phyloP scores from a whole-genome alignment of 1,140 invertebrate species.

The Arion vulgaris region DNA sequence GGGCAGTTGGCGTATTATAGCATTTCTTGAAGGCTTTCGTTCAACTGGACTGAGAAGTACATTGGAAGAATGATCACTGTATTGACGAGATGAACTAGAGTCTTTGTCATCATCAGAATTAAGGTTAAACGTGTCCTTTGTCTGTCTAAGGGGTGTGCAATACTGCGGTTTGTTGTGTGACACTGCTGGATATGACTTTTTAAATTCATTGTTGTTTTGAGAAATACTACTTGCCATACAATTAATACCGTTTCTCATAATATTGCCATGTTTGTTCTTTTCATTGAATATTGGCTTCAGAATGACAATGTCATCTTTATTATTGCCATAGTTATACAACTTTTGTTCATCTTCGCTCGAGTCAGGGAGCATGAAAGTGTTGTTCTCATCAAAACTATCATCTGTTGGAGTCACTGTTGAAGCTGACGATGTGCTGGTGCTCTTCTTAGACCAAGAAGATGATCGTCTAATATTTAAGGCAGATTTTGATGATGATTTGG shows the following conservation, averaged over 20 bases:
- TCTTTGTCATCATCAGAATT: constrained; percentile 63
- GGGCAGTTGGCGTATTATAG: constrained; percentile 57
- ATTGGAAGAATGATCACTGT: constrained; percentile 64
- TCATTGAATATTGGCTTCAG: not conserved
- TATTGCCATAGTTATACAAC: not conserved
- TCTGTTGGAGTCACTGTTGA: not conserved
- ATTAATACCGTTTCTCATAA: not conserved
- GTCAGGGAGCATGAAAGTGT: constrained; percentile 60
- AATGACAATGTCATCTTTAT: not conserved
- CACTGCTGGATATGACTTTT: constrained; percentile 33
- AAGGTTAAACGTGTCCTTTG: constrained; percentile 24
- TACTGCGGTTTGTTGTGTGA: not conserved
- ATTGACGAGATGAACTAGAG: constrained; percentile 57
- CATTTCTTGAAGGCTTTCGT: constrained; percentile 55
- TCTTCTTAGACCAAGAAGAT: not conserved
- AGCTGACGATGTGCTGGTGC: not conserved
- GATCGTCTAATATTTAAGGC: not conserved
- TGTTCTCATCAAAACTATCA: constrained; percentile 65
- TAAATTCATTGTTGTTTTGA: not conserved
- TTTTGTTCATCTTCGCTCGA: not conserved
- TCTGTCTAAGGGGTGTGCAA: constrained; percentile 8
- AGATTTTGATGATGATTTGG: not conserved
- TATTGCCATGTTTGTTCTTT: not conserved
- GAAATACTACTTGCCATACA: not conserved
- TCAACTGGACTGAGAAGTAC: constrained; percentile 64